Conservation (phyloP, 1,140 invertebrate species). For the Yoshiicerus persimilis region DNA sequence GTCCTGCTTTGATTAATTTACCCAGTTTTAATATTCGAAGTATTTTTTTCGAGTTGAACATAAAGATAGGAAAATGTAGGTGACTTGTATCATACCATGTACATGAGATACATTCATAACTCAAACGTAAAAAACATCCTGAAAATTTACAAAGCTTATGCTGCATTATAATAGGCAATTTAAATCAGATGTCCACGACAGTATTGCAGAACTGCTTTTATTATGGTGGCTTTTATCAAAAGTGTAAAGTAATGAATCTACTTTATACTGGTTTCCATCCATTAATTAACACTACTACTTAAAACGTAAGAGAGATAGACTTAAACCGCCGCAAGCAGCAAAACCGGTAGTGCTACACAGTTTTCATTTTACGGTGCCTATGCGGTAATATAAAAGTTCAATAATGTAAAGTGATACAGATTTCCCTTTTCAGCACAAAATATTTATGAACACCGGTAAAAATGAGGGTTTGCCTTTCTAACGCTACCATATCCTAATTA, state of each 20-base stretch:
- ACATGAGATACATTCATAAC: too few species aligned
- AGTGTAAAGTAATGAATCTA: not conserved
- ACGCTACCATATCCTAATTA: not conserved
- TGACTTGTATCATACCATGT: too few species aligned
- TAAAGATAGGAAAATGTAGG: not conserved
- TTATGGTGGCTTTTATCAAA: not conserved
- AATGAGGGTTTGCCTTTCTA: not conserved
- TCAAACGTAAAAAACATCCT: too few species aligned
- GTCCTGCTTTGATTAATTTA: not conserved
- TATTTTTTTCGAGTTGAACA: not conserved
- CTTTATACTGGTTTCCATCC: too few species aligned
- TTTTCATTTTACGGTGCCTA: not conserved
- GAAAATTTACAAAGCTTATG: too few species aligned
- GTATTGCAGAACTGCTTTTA: not conserved
- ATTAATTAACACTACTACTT: not conserved
- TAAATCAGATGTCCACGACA: not conserved
- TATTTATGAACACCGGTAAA: not conserved
- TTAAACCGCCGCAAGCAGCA: not conserved
- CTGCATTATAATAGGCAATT: too few species aligned
- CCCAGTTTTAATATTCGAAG: not conserved
- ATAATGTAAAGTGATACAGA: not conserved
- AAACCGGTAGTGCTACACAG: not conserved
- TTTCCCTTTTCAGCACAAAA: not conserved
- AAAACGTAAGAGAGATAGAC: not conserved
- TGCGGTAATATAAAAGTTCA: too few species aligned